phyloP scores from a whole-genome alignment of 2,888 invertebrate genomes.

The Hetaerina titia region DNA sequence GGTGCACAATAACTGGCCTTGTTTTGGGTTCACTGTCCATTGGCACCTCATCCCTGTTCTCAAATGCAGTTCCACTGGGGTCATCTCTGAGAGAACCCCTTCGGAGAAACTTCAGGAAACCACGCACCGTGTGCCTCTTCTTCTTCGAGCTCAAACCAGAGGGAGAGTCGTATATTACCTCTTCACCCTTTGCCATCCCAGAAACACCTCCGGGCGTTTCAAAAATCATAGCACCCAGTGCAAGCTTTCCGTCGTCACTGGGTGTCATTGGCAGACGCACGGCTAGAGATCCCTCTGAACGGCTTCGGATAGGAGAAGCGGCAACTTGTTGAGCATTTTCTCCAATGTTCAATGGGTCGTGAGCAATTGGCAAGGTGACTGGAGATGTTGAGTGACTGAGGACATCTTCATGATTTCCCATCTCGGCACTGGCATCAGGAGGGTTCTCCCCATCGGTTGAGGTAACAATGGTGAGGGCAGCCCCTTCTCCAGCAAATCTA shows the following conservation, averaged over 20 bases:
- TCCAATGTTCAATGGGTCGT: background rate
- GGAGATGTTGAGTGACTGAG: background rate
- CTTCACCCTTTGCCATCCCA: background rate
- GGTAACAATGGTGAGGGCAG: slow-evolving; percentile 1
- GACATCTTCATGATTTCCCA: background rate
- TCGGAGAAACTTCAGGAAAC: slow-evolving; percentile 46
- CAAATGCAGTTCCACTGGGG: background rate
- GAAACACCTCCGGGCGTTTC: background rate
- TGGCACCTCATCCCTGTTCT: slow-evolving; percentile 45
- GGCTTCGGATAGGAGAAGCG: slow-evolving; percentile 34
- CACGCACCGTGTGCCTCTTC: slow-evolving; percentile 39
- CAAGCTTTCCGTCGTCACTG: background rate
- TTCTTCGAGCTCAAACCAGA: slow-evolving; percentile 40
- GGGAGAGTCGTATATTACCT: slow-evolving; percentile 6
- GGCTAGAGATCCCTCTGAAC: slow-evolving; percentile 49
- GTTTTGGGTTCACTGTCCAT: slow-evolving; percentile 69
- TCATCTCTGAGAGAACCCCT: slow-evolving; percentile 48
- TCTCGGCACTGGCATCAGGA: background rate
- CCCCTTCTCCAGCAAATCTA: slow-evolving; percentile 45
- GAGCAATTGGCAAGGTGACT: too few relatives aligned
- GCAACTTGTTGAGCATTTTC: background rate
- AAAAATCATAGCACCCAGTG: background rate
- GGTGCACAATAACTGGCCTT: slow-evolving; percentile 91
- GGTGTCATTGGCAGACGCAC: background rate
- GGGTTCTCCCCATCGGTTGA: background rate